Base-by-base conservation (phyloP, 2,888 invertebrate species). In the Lissocephala sabroskyi region DNA sequence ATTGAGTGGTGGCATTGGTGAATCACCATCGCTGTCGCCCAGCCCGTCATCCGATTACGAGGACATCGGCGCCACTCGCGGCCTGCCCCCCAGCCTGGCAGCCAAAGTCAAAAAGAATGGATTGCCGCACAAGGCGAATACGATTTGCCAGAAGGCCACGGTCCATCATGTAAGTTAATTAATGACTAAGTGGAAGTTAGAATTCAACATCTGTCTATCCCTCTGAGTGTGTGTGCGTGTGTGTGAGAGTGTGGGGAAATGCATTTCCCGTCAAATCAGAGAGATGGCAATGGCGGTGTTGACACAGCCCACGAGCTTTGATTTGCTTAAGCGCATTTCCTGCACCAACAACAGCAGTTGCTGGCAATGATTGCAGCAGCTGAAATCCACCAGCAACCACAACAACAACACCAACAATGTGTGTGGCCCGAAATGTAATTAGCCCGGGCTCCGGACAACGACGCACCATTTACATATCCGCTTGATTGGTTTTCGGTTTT, bases 41-140 rank as follows among this genome's bases (percentile, higher is more conserved):
- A 89, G 88, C 81, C 89, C 89, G 60, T 89, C 89, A 80, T 89
- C 89, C 62, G 90, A 90, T 85, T 90, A 90, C 83, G 90, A 90
- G 84, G 89, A 89, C 80, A 90, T 90, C 75, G 89, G 89, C 64
- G 86, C 88, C 74, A 81, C 84, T 48, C 76, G 84, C 46, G 82
- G 82, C 35, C 64, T 83, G 44, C 79, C 83, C 56, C 76, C 79
- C 18, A 81, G 79, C 52, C 68, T 80, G 52, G 66, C 59, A 7
- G 79, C 81, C 37, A 84, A 83, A 63, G 79, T 71, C 59, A 84
- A 85, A 81, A 84, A 85, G 79, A 84, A 82, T 47, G 81, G 83
- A 42, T 58, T 83, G 56, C 76, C 80, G 32, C 84, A 82, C 49
- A 85, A 85, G 80, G 82, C 82, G 63, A 82, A 83, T 56, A 83